A percentile compares a stretch with the other conserved stretches of the same genome.
These are phyloP conservation scores for Zaprionus taronus DNA, from an alignment of 1,140 invertebrate species.

Conservation along the genomic window DNA sequence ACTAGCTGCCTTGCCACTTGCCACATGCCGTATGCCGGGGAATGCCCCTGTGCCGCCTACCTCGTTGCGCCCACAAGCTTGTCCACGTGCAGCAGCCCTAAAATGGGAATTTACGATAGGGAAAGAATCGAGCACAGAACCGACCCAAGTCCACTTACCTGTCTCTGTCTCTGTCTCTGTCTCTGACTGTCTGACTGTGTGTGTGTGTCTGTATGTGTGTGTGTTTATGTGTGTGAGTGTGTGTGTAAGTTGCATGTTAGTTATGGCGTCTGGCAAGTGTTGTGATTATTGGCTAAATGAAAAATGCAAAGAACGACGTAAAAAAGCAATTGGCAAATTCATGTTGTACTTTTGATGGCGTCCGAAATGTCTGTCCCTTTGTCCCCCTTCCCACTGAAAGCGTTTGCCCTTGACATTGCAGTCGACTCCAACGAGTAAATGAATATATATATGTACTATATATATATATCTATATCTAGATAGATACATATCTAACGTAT, in stretches of 20 bases:
- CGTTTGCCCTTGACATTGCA: constrained; percentile 24
- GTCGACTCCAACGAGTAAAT: background rate
- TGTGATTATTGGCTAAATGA: constrained; percentile 76
- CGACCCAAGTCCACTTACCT: constrained; percentile 3
- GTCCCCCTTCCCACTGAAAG: background rate
- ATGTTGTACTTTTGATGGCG: constrained; percentile 21
- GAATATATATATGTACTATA: background rate
- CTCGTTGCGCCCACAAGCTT: background rate
- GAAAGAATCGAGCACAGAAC: constrained; percentile 45
- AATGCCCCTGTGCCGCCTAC: background rate
- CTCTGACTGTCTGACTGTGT: background rate
- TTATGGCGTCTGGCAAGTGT: constrained; percentile 70
- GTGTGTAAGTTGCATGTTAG: constrained; percentile 50
- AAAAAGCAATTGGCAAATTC: constrained; percentile 47
- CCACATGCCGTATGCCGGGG: constrained; percentile 22
- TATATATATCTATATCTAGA: background rate
- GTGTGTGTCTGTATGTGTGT: background rate
- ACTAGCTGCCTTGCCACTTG: constrained; percentile 23
- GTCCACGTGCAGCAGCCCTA: constrained; percentile 23
- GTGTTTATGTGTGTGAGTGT: constrained; percentile 5
- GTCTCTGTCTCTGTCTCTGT: constrained; percentile 7
- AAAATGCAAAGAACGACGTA: constrained; percentile 54
- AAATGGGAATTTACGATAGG: constrained; percentile 67
- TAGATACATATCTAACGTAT: background rate
- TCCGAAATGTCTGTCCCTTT: background rate